Percentiles rank a stretch among this genome's conserved stretches.
phyloP scores from a whole-genome alignment of 2,888 invertebrate species.

The Siphlonurus alternatus region DNA sequence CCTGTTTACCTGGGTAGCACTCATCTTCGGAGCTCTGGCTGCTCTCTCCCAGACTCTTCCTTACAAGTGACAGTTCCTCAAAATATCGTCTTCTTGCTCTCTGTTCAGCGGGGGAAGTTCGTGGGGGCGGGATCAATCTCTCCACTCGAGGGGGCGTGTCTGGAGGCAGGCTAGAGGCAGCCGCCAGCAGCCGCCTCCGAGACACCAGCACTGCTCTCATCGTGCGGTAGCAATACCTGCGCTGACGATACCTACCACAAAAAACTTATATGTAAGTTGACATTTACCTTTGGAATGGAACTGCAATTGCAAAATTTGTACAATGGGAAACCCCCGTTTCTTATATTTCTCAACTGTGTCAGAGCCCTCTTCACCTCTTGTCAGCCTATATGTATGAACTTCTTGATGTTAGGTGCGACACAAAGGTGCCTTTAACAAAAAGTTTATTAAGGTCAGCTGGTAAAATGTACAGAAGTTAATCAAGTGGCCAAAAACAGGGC shows the following conservation, averaged over 20 bases:
- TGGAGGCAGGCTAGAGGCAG: slow-evolving; percentile 45
- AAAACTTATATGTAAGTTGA: too few relatives aligned
- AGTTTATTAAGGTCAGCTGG: too few relatives aligned
- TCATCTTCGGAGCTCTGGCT: slow-evolving; percentile 56
- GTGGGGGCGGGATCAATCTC: slow-evolving; percentile 21
- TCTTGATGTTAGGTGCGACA: too few relatives aligned
- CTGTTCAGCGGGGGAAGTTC: slow-evolving; percentile 13
- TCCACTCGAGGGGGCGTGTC: slow-evolving; percentile 31
- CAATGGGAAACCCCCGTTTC: too few relatives aligned
- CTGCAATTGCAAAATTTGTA: too few relatives aligned
- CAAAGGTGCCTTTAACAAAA: too few relatives aligned
- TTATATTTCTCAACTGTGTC: too few relatives aligned
- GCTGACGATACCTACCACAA: slow-evolving; percentile 29
- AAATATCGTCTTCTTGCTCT: slow-evolving; percentile 25
- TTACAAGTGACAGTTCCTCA: slow-evolving; percentile 51
- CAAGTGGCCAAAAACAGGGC: too few relatives aligned
- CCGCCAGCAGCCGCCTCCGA: slow-evolving; percentile 49
- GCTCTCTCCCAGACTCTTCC: slow-evolving; percentile 49
- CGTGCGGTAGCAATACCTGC: slow-evolving; percentile 38
- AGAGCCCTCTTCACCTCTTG: too few relatives aligned
- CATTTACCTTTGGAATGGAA: too few relatives aligned
- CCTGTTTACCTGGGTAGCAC: slow-evolving; percentile 41
- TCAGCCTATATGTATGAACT: too few relatives aligned
- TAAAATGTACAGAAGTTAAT: too few relatives aligned
- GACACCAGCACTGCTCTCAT: slow-evolving; percentile 59